Evolutionary conservation across 2,113 vertebrate genomes (phyloP), one percentile per base, ranked within the genome.

Genomic region (Caloenas nicobarica): DNA sequence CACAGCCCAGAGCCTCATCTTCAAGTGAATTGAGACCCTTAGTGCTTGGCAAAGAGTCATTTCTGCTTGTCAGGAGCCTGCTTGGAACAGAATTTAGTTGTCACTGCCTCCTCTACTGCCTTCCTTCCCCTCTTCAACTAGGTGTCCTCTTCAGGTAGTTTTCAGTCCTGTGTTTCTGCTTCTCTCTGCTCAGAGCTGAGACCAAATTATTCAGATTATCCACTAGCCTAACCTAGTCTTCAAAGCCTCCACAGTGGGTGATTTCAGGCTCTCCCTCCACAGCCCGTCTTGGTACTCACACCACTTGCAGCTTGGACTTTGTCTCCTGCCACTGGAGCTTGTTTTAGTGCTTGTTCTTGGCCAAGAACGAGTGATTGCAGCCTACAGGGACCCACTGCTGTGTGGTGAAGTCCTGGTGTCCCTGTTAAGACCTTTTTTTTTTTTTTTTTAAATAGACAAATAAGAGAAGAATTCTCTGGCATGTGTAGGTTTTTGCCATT

Each of bases 231-330:
- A 53, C 3, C 42, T 81, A 24, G 48, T 23, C 5, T 74, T 85
- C 42, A 56, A 89, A 83, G 8, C 13, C 21, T 62, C 15, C 48
- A 42, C 22, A 0, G 1, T 0, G 0, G 9, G 48, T 1, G 2
- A 22, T 57, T 66, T 74, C 15, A 1, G 3, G 1, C 28, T 51
- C 33, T 44, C 26, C n/a, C 31, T 33, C 26, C 25, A 7, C 25
- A 38, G 36, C 34, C 54, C 29, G 2, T 60, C 44, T 84, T 4
- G 3, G 12, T 53, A 21, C 57, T 86, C 58, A 9, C 8, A 46
- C 6, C 46, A 9, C 33, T 57, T 44, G 21, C n/a, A 50, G 66
- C 48, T 76, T 36, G 44, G 71, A 22, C 80, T 80, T 80, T 4
- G 2, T 64, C 28, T 81, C 26, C 46, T 91, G 44, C 23, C 46